These are phyloP conservation scores for Oryzias javanicus DNA, from an alignment of 2,113 vertebrate genomes.

Conservation along the genomic window DNA sequence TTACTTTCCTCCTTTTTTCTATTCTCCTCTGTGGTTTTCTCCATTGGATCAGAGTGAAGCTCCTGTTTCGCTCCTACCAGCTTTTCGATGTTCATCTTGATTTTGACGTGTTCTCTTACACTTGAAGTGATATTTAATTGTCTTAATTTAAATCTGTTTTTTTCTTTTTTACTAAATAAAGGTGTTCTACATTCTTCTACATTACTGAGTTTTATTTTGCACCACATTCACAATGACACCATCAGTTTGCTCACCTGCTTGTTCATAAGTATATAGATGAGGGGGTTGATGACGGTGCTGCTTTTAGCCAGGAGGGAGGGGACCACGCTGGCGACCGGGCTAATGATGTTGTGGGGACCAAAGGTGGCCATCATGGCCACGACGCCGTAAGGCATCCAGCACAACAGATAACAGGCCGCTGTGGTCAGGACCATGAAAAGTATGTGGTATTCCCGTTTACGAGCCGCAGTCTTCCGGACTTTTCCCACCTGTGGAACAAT, in stretches of 20 bases:
- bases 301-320: slow-evolving; percentile 85
- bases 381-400: slow-evolving; percentile 84
- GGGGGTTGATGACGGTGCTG: slow-evolving; percentile 85
- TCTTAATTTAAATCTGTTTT: slow-evolving; percentile 64
- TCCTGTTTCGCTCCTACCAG: slow-evolving; percentile 48
- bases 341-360: slow-evolving; percentile 77
- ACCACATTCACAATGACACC: too few species aligned
- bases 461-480: slow-evolving; percentile 77
- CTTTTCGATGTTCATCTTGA: slow-evolving; percentile 55
- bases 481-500: slow-evolving; percentile 76
- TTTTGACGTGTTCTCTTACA: slow-evolving; percentile 59
- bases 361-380: slow-evolving; percentile 84
- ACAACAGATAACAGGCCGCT: slow-evolving; percentile 80
- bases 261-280: slow-evolving; percentile 88
- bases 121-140: slow-evolving; percentile 71
- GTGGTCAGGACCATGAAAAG: slow-evolving; percentile 84
- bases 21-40: slow-evolving; percentile 6
- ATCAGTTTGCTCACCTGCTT: slow-evolving; percentile 74
- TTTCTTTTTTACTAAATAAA: slow-evolving; percentile 75
- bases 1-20: slow-evolving; percentile 20
- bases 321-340: slow-evolving; percentile 79
- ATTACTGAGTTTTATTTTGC: neutral
- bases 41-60: slow-evolving; percentile 27
- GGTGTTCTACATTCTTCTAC: slow-evolving; percentile 53
- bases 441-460: slow-evolving; percentile 81